Base-by-base conservation (phyloP, 2,888 invertebrate genomes). In the Drosophila limbata region DNA sequence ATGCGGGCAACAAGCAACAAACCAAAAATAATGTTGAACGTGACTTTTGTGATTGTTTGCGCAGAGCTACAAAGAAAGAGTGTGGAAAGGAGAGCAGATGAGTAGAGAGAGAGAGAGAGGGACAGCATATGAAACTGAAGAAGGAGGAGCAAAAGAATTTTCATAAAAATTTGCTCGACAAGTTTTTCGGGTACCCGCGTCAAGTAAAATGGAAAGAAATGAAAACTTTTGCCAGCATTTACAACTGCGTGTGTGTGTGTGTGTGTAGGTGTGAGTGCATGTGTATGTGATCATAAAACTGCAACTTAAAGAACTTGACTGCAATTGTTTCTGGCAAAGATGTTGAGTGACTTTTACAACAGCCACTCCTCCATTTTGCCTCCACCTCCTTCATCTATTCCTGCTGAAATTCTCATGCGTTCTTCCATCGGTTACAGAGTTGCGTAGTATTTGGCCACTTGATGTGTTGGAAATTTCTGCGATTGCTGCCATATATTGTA, bases 1-100 rank as follows among this genome's bases (percentile, higher is more conserved):
- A 15, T 45, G 71, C 31, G 28, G 57, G 42, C 47, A 84, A 77
- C 88, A 74, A 85, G 88, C 84, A 75, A 79, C 87, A 89, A 89
- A 82, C 85, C 89, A 89, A 86, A 81, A 86, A 89, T 86, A 88
- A 89, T 89, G 86, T 87, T 89, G 89, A 82, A 86, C 88, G 86
- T 86, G 86, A 86, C 86, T 86, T 86, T 89, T 86, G 85, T 84
- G 89, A 86, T 86, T 86, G 86, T 86, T 89, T 84, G 84, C 48
- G 72, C 66, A 50, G 50, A 25, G 62, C 40, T 56, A 47, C 39
- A 42, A 42, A 25, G 57, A 35, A n/a, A 51, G 40, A 51, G 39
- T 19, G 31, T 37, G 31, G 37, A 15, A 47, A 11, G 21, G 31
- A 62, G n/a, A 25, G n/a, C n/a, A n/a, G n/a, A n/a, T n/a, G n/a